Evolutionary conservation across 2,113 vertebrate species (phyloP), one percentile per base, ranked within the genome.

Genomic region (Alexandromys fortis): DNA sequence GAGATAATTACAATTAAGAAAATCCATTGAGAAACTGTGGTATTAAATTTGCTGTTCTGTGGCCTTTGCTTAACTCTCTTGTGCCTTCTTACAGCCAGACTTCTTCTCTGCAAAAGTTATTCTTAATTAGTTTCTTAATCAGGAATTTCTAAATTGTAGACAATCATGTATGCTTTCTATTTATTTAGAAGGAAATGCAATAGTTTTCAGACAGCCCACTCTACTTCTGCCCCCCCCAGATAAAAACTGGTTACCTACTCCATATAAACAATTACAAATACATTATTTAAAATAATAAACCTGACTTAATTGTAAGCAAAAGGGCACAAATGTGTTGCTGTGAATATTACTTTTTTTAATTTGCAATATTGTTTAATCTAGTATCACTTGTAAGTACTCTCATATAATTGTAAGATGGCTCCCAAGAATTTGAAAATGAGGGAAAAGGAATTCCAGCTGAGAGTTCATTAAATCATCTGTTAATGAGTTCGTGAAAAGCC

Each of bases 101-200:
- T 89, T 95, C 5, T 94, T 95, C 42, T 89, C 78, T 91, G 22
- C 88, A 81, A 96, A 97, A 92, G 72, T 97, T 97, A 89, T 68
- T 97, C 90, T 95, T 97, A 97, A 95, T 96, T 95, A 97, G 77
- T 78, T 91, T 95, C 82, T 92, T 92, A 96, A 91, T 96, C 76
- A 94, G 88, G 52, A 96, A 72, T 94, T 96, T 97, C 92, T 96
- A 81, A 81, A 81, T 94, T 87, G 26, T 95, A 95, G n/a, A 93
- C 63, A 92, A 45, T 94, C 55, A 87, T 68, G 28, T 67, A n/a
- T 22, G 72, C n/a, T 91, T 97, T 76, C n/a, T 65, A 76, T 97
- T 97, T 96, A 89, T 70, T 96, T 87, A 95, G 77, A 96, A 47
- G 45, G 94, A 95, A 86, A 92, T 86, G 5, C 49, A 91, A 35